Percentiles rank a stretch among this genome's conserved stretches.
Evolutionary conservation across 2,113 vertebrate genomes (phyloP).

Genomic region (Mandrillus leucophaeus): DNA sequence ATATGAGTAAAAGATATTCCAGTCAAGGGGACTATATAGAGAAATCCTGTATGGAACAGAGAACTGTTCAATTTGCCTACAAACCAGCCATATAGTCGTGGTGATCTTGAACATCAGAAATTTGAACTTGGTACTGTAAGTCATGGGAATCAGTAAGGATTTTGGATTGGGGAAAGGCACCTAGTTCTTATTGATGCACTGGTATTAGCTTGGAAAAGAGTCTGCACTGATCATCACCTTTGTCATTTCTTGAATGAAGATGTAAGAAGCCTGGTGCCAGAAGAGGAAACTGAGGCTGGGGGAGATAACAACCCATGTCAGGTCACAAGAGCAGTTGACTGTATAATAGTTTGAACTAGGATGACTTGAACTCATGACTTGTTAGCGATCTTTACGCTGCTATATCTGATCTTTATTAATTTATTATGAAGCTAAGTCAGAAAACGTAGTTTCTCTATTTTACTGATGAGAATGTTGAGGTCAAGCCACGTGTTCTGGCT

Average conservation of each 20-base stretch:
- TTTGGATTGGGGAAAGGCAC: neutral
- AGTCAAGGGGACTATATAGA: neutral
- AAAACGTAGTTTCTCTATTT: neutral
- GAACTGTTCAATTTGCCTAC: neutral
- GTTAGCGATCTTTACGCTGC: rapidly evolving
- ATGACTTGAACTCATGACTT: neutral
- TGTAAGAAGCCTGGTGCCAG: neutral
- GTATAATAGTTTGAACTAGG: neutral
- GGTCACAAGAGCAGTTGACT: neutral
- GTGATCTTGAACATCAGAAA: neutral
- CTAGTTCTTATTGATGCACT: neutral
- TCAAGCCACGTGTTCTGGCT: neutral
- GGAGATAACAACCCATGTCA: neutral
- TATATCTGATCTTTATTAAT: neutral
- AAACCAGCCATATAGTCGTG: neutral
- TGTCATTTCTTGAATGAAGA: neutral
- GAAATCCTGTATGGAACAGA: neutral
- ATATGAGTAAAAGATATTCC: neutral
- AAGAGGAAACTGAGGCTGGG: neutral
- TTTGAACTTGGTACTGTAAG: neutral
- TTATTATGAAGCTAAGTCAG: neutral
- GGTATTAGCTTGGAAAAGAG: neutral
- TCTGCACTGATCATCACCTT: neutral
- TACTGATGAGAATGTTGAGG: neutral
- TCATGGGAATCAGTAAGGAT: neutral